A percentile compares a stretch with the other conserved stretches of the same genome.
Evolutionary conservation across 2,113 vertebrate species (phyloP).

Genomic region (Chelonoidis abingdonii): DNA sequence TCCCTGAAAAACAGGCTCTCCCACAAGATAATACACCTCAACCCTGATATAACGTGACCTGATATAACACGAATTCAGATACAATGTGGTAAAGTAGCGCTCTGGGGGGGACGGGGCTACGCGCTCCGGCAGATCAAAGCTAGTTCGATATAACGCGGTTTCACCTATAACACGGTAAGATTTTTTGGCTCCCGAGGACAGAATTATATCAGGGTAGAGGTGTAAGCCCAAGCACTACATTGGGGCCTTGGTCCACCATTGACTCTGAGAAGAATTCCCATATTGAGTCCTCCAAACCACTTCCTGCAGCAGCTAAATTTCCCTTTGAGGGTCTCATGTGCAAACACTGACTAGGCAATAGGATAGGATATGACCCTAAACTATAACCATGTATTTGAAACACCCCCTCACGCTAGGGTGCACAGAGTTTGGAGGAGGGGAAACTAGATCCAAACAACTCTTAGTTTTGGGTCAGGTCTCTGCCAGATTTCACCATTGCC

Average conservation of each 20-base stretch:
- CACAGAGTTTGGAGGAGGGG: background rate
- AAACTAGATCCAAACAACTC: background rate
- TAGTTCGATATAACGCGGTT: too few relatives aligned
- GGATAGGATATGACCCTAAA: background rate
- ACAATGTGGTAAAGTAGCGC: too few relatives aligned
- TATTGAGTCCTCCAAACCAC: background rate
- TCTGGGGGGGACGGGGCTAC: too few relatives aligned
- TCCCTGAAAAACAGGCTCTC: background rate
- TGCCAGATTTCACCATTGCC: background rate
- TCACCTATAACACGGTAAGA: too few relatives aligned
- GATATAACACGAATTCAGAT: too few relatives aligned
- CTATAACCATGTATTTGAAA: background rate
- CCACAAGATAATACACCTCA: background rate
- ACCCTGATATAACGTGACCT: too few relatives aligned
- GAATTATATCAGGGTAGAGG: too few relatives aligned
- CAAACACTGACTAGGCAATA: background rate
- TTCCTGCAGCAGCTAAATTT: background rate
- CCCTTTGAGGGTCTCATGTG: background rate
- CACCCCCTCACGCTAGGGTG: background rate
- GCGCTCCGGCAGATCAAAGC: too few relatives aligned
- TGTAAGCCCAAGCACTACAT: background rate
- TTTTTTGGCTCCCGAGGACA: too few relatives aligned
- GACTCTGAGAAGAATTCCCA: background rate
- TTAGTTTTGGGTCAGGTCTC: background rate
- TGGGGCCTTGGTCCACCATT: background rate